These are phyloP conservation scores for Aleiodes leptofemur DNA, from an alignment of 2,888 invertebrate species.

Conservation along the genomic window DNA sequence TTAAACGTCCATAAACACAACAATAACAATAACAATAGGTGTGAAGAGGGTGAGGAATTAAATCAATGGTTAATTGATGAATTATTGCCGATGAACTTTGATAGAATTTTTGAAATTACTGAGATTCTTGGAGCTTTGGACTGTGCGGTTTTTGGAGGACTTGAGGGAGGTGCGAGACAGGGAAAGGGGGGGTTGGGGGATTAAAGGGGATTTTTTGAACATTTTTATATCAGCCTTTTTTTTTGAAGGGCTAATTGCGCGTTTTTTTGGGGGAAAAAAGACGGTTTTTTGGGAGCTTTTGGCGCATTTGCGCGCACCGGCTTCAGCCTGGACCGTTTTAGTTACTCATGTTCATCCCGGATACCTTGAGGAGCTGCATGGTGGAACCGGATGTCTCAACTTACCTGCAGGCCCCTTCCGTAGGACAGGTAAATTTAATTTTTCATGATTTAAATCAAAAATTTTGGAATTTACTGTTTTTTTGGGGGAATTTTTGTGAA, in stretches of 20 bases:
- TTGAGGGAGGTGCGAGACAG: no score
- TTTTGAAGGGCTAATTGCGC: slow-evolving; percentile 14
- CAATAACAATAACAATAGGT: slow-evolving; percentile 50
- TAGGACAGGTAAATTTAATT: slow-evolving; percentile 86
- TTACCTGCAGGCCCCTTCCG: slow-evolving; percentile 95
- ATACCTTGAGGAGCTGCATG: slow-evolving; percentile 95
- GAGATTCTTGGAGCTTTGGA: slow-evolving; percentile 7
- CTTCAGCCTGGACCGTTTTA: slow-evolving; percentile 70
- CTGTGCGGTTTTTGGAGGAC: no score
- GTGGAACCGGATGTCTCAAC: slow-evolving; percentile 96
- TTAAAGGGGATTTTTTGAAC: no score
- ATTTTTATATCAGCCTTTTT: no score
- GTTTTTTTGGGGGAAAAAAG: slow-evolving; percentile 12
- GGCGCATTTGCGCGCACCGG: slow-evolving; percentile 54
- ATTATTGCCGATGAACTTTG: not conserved
- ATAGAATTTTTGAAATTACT: not conserved
- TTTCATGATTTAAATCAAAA: no score
- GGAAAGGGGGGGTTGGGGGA: no score
- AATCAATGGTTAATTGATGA: not conserved
- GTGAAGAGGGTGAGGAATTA: slow-evolving; percentile 30
- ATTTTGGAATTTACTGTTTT: not conserved
- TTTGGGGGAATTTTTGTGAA: not conserved
- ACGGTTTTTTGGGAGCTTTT: not conserved
- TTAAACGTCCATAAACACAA: slow-evolving; percentile 49
- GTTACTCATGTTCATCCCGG: slow-evolving; percentile 92